These are phyloP conservation scores for Anticlea derivata DNA, from an alignment of 2,888 invertebrate species.

Conservation along the genomic window DNA sequence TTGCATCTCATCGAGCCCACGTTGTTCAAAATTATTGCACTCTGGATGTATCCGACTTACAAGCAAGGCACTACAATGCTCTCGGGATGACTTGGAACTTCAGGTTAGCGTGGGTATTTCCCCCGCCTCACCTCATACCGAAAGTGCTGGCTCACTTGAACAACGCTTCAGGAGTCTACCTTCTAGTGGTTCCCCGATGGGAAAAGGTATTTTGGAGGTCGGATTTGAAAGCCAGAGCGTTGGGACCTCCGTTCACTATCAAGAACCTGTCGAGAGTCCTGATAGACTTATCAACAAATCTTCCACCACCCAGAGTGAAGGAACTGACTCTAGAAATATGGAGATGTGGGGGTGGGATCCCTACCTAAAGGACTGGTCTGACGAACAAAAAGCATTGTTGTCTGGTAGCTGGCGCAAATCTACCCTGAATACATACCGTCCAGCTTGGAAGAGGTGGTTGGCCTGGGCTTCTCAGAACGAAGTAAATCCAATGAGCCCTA, in stretches of 20 bases:
- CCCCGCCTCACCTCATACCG: neutral
- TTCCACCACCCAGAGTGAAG: slow-evolving; percentile 27
- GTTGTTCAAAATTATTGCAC: slow-evolving; percentile 33
- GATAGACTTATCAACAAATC: slow-evolving; percentile 34
- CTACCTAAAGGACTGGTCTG: slow-evolving; percentile 23
- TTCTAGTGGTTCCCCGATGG: slow-evolving; percentile 42
- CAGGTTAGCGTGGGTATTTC: neutral
- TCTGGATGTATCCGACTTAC: slow-evolving; percentile 26
- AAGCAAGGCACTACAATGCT: slow-evolving; percentile 34
- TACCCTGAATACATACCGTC: slow-evolving; percentile 29
- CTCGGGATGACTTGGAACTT: slow-evolving; percentile 32
- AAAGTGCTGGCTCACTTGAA: slow-evolving; percentile 26
- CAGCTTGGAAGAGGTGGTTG: slow-evolving; percentile 37
- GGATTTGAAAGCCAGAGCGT: slow-evolving; percentile 40
- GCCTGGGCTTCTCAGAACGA: slow-evolving; percentile 25
- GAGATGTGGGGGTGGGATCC: slow-evolving; percentile 41
- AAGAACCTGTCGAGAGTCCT: slow-evolving; percentile 14
- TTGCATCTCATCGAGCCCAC: slow-evolving; percentile 35
- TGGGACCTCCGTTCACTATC: slow-evolving; percentile 31
- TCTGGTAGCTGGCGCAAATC: slow-evolving; percentile 29
- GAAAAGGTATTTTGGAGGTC: slow-evolving; percentile 44
- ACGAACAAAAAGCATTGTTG: slow-evolving; percentile 22
- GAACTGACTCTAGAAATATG: slow-evolving; percentile 34
- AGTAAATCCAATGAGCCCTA: slow-evolving; percentile 16
- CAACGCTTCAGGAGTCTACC: slow-evolving; percentile 32